These are phyloP conservation scores for Herminia tarsipennalis DNA, from an alignment of 2,888 invertebrate species.

Conservation along the genomic window DNA sequence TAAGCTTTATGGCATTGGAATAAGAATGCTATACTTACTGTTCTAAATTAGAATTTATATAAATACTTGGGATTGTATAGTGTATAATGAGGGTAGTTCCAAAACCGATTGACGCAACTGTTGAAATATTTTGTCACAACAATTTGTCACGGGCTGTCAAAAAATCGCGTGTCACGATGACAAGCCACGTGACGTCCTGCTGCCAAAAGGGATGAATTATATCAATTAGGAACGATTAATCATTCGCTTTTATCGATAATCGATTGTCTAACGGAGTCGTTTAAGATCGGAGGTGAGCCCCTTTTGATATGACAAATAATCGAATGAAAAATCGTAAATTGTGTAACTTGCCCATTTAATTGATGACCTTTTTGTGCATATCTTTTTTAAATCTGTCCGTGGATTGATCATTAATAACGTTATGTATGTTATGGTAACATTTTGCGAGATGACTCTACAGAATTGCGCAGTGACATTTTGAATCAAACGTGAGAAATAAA, in stretches of 20 bases:
- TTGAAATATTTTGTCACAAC: slow-evolving; percentile 86
- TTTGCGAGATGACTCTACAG: slow-evolving; percentile 31
- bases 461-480: slow-evolving; percentile 31
- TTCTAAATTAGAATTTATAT: slow-evolving; percentile 8
- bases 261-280: slow-evolving; percentile 77
- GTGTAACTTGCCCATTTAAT: slow-evolving; percentile 45
- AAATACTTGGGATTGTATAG: slow-evolving; percentile 46
- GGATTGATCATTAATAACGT: slow-evolving; percentile 36
- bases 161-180: slow-evolving; percentile 75
- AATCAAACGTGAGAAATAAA: slow-evolving; percentile 30
- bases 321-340: slow-evolving; percentile 53
- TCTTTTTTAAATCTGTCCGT: slow-evolving; percentile 34
- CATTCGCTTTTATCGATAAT: slow-evolving; percentile 72
- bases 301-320: slow-evolving; percentile 73
- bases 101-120: slow-evolving; percentile 73
- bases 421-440: slow-evolving; percentile 42
- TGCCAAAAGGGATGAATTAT: slow-evolving; percentile 72
- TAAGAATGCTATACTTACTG: slow-evolving; percentile 13
- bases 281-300: slow-evolving; percentile 69
- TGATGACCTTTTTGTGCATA: slow-evolving; percentile 36
- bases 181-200: slow-evolving; percentile 60
- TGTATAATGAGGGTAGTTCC: slow-evolving; percentile 60
- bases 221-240: slow-evolving; percentile 79
- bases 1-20: slow-evolving; percentile 23
- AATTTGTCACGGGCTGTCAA: slow-evolving; percentile 82